phyloP scores from a whole-genome alignment of 2,888 invertebrate species.

The Pocota personata region DNA sequence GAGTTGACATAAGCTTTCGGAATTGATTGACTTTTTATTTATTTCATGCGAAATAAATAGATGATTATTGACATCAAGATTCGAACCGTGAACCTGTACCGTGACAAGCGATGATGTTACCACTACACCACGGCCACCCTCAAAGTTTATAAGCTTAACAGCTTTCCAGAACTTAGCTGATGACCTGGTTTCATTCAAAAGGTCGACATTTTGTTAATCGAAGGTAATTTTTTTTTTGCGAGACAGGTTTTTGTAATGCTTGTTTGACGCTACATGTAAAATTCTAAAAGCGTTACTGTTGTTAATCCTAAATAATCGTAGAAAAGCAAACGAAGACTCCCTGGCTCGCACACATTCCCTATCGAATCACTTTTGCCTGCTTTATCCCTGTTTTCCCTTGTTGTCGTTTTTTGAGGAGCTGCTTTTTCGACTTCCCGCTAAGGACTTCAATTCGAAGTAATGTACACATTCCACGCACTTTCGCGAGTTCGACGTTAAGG shows the following conservation, averaged over 20 bases:
- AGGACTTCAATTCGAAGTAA: not conserved
- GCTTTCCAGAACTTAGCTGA: constrained; percentile 30
- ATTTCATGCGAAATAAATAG: too few relatives aligned
- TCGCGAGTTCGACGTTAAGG: not conserved
- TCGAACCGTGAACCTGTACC: too few relatives aligned
- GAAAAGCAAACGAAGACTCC: not conserved
- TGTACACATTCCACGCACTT: not conserved
- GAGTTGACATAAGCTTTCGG: too few relatives aligned
- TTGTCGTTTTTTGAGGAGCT: not conserved
- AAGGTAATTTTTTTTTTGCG: not conserved
- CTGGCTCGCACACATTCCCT: not conserved
- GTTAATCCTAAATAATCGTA: not conserved
- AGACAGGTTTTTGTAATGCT: not conserved
- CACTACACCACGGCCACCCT: too few relatives aligned
- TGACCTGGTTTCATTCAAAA: not conserved
- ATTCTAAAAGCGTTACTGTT: not conserved
- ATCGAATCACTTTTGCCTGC: not conserved
- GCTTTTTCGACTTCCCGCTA: not conserved
- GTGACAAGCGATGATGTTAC: too few relatives aligned
- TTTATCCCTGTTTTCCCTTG: not conserved
- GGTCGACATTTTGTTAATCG: not conserved
- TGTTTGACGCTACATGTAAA: not conserved
- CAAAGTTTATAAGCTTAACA: constrained; percentile 1
- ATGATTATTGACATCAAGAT: too few relatives aligned
- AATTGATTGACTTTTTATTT: too few relatives aligned